A percentile compares a stretch with the other conserved stretches of the same genome.
These are phyloP conservation scores for Cheirogaleus medius DNA, from an alignment of 2,113 vertebrate species.

Conservation along the genomic window DNA sequence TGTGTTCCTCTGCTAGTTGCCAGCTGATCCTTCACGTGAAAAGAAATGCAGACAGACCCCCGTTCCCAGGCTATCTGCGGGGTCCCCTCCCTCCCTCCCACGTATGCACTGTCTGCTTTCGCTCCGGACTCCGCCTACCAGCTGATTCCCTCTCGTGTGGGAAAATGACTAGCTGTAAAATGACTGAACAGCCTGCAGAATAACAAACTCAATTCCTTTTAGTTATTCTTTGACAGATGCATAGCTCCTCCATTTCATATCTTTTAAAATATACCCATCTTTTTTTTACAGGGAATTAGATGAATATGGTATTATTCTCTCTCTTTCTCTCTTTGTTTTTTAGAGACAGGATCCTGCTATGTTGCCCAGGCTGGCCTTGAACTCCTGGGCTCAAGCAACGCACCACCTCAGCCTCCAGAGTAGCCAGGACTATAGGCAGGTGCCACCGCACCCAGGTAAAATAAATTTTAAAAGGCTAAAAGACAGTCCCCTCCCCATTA, in stretches of 20 bases:
- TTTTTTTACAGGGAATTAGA: neutral
- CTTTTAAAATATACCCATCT: neutral
- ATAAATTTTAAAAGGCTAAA: neutral
- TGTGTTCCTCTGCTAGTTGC: neutral
- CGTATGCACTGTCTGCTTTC: neutral
- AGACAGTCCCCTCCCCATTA: neutral
- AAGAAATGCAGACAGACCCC: neutral
- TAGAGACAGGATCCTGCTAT: neutral
- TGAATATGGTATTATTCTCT: too few species aligned
- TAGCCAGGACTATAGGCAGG: too few species aligned
- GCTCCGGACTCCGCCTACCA: neutral
- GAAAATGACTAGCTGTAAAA: neutral
- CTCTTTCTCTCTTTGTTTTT: neutral
- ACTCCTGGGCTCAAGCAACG: too few species aligned
- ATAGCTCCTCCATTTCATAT: neutral
- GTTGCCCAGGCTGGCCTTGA: too few species aligned
- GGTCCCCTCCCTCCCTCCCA: neutral
- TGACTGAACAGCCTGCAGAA: neutral
- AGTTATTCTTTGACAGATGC: neutral
- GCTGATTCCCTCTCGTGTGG: neutral
- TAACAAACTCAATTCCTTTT: neutral
- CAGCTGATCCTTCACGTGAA: neutral
- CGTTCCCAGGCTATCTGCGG: neutral
- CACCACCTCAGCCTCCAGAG: too few species aligned
- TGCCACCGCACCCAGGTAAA: neutral